Base-by-base conservation (phyloP, 1,140 invertebrate species). In the Diachasma alloeum region DNA sequence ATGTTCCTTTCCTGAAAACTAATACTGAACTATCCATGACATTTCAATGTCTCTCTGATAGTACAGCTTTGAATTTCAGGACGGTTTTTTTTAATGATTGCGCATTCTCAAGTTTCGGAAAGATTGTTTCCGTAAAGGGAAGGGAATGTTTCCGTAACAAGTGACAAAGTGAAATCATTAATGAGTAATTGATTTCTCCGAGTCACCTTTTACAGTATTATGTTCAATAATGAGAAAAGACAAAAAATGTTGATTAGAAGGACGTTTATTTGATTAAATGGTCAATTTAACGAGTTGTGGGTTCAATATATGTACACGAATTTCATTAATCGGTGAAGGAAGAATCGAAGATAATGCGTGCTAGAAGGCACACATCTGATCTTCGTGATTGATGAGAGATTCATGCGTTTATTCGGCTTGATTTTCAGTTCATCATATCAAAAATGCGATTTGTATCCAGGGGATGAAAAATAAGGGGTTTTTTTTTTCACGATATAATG, bases 301-400 rank as follows among this genome's bases (percentile, higher is more conserved):
- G 44, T 19, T 71, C 44, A 48, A 48, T 77, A 15, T 77, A 22
- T 73, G 36, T 68, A 70, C 46, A 53, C 42, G 10, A 56, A 69
- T 72, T 59, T 67, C 37, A 13, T 68, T 37, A 67, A 67, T 66
- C 3, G 44, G 22, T 17, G 24, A 39, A 39, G 63, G 31, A n/a
- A 26, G 22, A n/a, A 72, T 22, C 42, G 68, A 66, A 42, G 70
- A 44, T 71, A 10, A 15, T n/a, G 69, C 72, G 66, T 70, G 69
- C 15, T 72, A 68, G 56, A 77, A 77, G 76, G 76, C 76, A 77
- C 76, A 63, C 48, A 46, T 63, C 26, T 5, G 24, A 59, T 56
- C 8, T 24, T 59, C 19, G 48, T 17, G n/a, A 72, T 56, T 9
- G 31, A 59, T 59, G 44, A 59, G 10, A 22, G 26, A 56, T 53